Base-by-base conservation (phyloP, 2,113 vertebrate genomes). In the Hipposideros armiger region DNA sequence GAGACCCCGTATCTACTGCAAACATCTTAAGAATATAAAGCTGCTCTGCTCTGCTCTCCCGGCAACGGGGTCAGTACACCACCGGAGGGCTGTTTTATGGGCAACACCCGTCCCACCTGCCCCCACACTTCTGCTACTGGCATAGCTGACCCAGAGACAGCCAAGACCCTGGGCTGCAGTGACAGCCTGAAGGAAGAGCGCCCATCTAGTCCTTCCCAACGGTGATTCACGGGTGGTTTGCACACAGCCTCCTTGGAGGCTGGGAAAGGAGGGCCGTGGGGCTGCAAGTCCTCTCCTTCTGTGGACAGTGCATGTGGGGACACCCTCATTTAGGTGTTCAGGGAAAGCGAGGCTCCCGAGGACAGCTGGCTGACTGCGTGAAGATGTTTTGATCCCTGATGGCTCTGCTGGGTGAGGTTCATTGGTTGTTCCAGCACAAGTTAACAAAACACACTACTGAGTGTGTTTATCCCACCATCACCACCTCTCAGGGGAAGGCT, bases 301-400 rank as follows among this genome's bases (percentile, higher is more conserved):
- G 22, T 0, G 3, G 24, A 50, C 16, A 47, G 14, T 11, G 26
- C 11, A 26, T 1, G 62, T 0, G 11, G 42, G 42, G 62, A 54
- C 7, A 26, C 30, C 74, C 52, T 24, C 13, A 9, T 47, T 16
- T 47, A 26, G 70, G 24, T 10, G 2, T 45, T 16, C 7, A 16
- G 24, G 52, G 20, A 20, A 81, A 83, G 11, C 70, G 26, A 62
- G 47, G 30, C 52, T 67, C 24, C n/a, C 11, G 42, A 94, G 26
- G 19, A 93, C 87, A n/a, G 47, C 0, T 19, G 36, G 62, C n/a
- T n/a, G 47, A n/a, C 42, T 60, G 15, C 0, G 40, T 36, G 86
- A 97, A 85, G 26, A 0, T 42, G 92, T 73, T 94, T 52, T 22
- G 64, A 93, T 22, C n/a, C 84, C 82, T 81, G 80, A 66, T 17